Base-by-base conservation (phyloP, 2,797 vertebrate species). In the Myotis daubentonii region DNA sequence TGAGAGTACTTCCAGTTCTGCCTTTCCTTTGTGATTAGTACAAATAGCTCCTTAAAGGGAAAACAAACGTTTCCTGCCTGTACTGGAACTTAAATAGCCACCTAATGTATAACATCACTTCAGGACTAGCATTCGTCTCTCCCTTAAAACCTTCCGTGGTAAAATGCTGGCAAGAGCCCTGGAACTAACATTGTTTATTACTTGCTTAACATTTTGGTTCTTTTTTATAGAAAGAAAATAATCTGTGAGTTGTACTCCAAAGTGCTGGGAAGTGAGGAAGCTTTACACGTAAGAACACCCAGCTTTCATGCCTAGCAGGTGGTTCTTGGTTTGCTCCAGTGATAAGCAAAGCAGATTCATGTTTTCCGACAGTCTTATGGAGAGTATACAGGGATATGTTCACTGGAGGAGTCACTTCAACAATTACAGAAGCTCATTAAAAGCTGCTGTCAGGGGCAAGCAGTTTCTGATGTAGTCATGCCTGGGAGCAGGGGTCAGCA, bases 211-310 rank as follows among this genome's bases (percentile, higher is more conserved):
- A 83, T 88, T 78, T 72, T 93, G 95, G 93, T 75, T 84, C 80
- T 68, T 94, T 96, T 60, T 12, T 95, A 8, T 47, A 99, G 98
- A 95, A 98, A 98, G 94, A 98, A 5, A 89, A 98, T 97, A 97
- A 98, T 99, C 97, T 98, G 98, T 97, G 98, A 98, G 79, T 96
- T 98, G 12, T 99, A 98, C 93, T 98, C 98, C 93, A 98, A 97
- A 97, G 98, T 98, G 23, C 72, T 98, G 87, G 98, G 97, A 81
- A 98, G 97, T 70, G 96, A 98, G 93, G 98, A 99, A 96, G 98
- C 98, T 82, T 98, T 98, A 94, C 92, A 98, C 36, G 98, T 99
- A 98, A 98, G 98, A 95, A 76, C n/a, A 9, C 72, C 79, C 78
- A 44, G 12, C 44, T 93, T 91, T 87, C 66, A 95, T 95, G 62